Evolutionary conservation across 2,797 vertebrate genomes (phyloP).

Genomic region (Squalus acanthias): DNA sequence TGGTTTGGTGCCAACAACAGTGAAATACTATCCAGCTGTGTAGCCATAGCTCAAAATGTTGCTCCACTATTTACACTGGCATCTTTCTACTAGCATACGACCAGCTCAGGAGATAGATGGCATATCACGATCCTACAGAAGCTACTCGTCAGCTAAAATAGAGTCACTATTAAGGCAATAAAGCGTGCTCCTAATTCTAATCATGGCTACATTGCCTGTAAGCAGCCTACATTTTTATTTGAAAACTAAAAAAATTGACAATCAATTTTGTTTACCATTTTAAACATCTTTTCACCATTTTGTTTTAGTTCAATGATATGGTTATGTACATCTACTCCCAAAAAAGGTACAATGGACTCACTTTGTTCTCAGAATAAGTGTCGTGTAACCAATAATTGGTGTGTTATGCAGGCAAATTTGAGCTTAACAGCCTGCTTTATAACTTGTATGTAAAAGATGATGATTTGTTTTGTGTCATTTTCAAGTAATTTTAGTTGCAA

Average conservation of each 20-base stretch:
- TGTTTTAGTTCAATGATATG: not conserved
- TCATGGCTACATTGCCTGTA: not conserved
- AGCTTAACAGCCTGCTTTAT: not conserved
- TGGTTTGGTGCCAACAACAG: slow-evolving; percentile 26
- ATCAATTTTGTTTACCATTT: not conserved
- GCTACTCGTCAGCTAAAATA: slow-evolving; percentile 46
- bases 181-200: not conserved
- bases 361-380: not conserved
- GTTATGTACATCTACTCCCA: not conserved
- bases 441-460: not conserved
- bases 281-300: not conserved
- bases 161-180: not conserved
- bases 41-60: not conserved
- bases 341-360: not conserved
- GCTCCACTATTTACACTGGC: slow-evolving; percentile 42
- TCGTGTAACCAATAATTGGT: not conserved
- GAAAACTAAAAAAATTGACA: not conserved
- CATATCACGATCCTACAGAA: slow-evolving; percentile 58
- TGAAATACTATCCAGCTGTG: not conserved
- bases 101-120: slow-evolving; percentile 50
- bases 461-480: not conserved
- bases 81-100: slow-evolving; percentile 41
- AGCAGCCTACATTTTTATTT: not conserved
- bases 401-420: not conserved
- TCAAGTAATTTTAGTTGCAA: not conserved